Evolutionary conservation across 2,797 vertebrate species (phyloP), one percentile per base, ranked within the genome.

Genomic region (Sylvia borin): DNA sequence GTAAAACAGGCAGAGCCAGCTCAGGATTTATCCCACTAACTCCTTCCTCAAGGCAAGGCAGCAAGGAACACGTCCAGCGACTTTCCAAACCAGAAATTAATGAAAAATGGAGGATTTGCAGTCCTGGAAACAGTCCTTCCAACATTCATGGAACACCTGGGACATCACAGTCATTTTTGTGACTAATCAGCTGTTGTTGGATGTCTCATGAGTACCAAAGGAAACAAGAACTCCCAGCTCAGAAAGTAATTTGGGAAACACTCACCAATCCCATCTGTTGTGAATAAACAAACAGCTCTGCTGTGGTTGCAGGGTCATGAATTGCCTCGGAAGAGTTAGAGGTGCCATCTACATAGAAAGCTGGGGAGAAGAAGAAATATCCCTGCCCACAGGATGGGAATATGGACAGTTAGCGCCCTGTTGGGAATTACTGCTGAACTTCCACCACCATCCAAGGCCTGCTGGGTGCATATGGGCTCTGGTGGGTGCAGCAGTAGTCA

Each of bases 161-260:
- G 96, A 85, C 66, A 70, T 88, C 70, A 84, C 84, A 93, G 79
- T 84, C 48, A 91, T 90, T 84, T 84, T 92, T 93, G 73, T 95
- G 95, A 96, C 92, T 95, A 92, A 95, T 93, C 93, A 92, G 92
- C 92, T 95, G 74, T 81, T 95, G 82, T 79, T 75, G 75, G 84
- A 95, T 29, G 71, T 93, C 95, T 96, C 89, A 81, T 0, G 17
- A 90, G 92, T 16, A 94, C 62, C 73, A 66, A 90, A 70, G 2
- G 76, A 94, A 95, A 96, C 76, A 91, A 96, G 82, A 88, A 95
- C 94, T 95, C 94, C 93, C 85, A 82, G 92, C 71, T 94, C 84
- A 43, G 92, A 92, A 94, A 73, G 77, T 86, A 92, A 94, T 93
- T 90, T 84, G 70, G 85, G 85, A 92, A 95, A 81, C 85, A 90